These are phyloP conservation scores for Mallotus villosus DNA, from an alignment of 2,797 vertebrate species.

Conservation along the genomic window DNA sequence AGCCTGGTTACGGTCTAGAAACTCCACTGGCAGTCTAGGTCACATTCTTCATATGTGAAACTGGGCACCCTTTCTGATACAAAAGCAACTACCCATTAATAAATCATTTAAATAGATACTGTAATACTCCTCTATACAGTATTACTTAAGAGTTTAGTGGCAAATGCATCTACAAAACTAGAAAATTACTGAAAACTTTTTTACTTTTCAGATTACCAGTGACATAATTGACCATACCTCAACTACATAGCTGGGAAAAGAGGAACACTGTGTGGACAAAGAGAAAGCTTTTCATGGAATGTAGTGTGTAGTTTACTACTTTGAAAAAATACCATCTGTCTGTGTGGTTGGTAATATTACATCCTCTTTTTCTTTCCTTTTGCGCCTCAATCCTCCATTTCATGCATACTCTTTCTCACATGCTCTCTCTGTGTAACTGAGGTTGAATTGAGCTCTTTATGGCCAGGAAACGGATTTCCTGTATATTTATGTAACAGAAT, in stretches of 20 bases:
- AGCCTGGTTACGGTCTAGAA: neutral
- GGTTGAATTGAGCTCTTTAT: conserved; percentile 37
- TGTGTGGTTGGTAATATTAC: neutral
- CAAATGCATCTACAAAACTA: neutral
- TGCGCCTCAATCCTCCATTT: neutral
- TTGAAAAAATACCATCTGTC: too few relatives aligned
- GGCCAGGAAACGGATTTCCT: conserved; percentile 63
- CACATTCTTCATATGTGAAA: too few relatives aligned
- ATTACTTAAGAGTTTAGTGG: too few relatives aligned
- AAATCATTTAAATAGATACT: neutral
- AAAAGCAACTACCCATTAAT: neutral
- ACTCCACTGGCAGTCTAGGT: too few relatives aligned
- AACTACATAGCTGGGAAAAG: too few relatives aligned
- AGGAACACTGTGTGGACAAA: neutral
- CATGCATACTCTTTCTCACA: neutral
- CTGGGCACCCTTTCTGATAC: neutral
- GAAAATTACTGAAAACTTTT: neutral
- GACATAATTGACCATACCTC: too few relatives aligned
- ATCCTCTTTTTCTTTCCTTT: neutral
- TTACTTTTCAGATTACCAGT: neutral
- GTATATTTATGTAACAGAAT: conserved; percentile 41
- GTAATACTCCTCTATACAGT: too few relatives aligned
- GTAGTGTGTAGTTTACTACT: neutral
- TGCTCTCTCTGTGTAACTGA: conserved; percentile 15
- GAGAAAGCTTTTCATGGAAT: neutral